phyloP scores from a whole-genome alignment of 2,888 invertebrate species.

The Perizoma flavofasciatum region DNA sequence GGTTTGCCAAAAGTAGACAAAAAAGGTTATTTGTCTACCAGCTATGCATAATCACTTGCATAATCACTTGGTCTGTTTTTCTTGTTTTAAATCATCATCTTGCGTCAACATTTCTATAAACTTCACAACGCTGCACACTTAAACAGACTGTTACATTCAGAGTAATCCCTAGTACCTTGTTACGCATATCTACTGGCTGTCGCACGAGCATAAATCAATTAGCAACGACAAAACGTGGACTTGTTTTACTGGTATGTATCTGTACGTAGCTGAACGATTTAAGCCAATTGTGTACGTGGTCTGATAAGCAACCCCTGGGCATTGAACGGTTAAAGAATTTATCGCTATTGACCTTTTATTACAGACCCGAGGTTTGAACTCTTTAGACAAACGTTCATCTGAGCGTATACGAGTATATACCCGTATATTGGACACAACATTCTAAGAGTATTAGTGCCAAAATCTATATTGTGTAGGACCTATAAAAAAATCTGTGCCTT shows the following conservation, averaged over 20 bases:
- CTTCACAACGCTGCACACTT: too few relatives aligned
- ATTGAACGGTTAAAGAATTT: slow-evolving; percentile 28
- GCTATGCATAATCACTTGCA: too few relatives aligned
- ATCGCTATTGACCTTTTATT: slow-evolving; percentile 29
- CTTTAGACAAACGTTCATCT: slow-evolving; percentile 5
- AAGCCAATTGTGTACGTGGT: slow-evolving; percentile 14
- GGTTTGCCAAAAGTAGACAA: too few relatives aligned
- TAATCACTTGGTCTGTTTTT: too few relatives aligned
- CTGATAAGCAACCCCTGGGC: slow-evolving; percentile 27
- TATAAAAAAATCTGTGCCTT: too few relatives aligned
- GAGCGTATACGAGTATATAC: neutral
- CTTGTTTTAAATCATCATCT: too few relatives aligned
- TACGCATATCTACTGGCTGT: slow-evolving; percentile 40
- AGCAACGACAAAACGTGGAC: slow-evolving; percentile 54
- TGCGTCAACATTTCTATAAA: too few relatives aligned
- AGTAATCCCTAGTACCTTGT: slow-evolving; percentile 10
- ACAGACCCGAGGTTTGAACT: slow-evolving; percentile 4
- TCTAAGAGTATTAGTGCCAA: too few relatives aligned
- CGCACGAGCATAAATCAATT: slow-evolving; percentile 60
- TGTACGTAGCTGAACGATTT: slow-evolving; percentile 24
- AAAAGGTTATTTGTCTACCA: too few relatives aligned
- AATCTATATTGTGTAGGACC: too few relatives aligned
- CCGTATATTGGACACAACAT: too few relatives aligned
- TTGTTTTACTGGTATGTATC: slow-evolving; percentile 50
- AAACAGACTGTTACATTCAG: neutral